A percentile compares a stretch with the other conserved stretches of the same genome.
phyloP scores from a whole-genome alignment of 2,888 invertebrate genomes.

The Graphium colonna region DNA sequence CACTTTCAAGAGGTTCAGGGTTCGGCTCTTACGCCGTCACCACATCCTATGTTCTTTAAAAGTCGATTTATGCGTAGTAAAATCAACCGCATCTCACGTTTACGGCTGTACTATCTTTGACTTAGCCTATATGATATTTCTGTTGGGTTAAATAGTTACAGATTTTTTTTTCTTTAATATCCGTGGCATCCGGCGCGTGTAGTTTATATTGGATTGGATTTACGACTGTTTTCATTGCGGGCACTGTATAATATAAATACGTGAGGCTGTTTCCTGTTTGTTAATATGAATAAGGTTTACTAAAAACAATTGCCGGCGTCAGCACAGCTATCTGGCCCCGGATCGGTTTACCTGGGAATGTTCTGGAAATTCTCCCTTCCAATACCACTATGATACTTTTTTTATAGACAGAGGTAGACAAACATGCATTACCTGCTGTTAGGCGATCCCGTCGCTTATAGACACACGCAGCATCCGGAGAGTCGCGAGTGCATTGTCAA shows the following conservation, averaged over 20 bases:
- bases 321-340: constrained; percentile 28
- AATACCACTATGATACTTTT: too few relatives aligned
- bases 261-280: constrained; percentile 69
- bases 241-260: constrained; percentile 75
- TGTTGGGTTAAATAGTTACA: constrained; percentile 62
- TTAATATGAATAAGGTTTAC: constrained; percentile 67
- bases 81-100: constrained; percentile 58
- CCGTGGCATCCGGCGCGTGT: constrained; percentile 62
- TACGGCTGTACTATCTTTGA: constrained; percentile 43
- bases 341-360: too few relatives aligned
- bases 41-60: constrained; percentile 62
- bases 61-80: constrained; percentile 58
- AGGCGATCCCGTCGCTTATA: too few relatives aligned
- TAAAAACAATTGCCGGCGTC: constrained; percentile 65
- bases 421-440: too few relatives aligned
- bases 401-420: too few relatives aligned
- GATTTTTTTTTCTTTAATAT: constrained; percentile 65
- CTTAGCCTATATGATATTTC: constrained; percentile 55
- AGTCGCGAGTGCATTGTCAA: too few relatives aligned
- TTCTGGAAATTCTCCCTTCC: too few relatives aligned
- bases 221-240: constrained; percentile 77
- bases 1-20: too few relatives aligned
- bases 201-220: constrained; percentile 75
- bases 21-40: constrained; percentile 53
- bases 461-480: too few relatives aligned